phyloP scores from a whole-genome alignment of 2,888 invertebrate species.

The Platycheirus albimanus region DNA sequence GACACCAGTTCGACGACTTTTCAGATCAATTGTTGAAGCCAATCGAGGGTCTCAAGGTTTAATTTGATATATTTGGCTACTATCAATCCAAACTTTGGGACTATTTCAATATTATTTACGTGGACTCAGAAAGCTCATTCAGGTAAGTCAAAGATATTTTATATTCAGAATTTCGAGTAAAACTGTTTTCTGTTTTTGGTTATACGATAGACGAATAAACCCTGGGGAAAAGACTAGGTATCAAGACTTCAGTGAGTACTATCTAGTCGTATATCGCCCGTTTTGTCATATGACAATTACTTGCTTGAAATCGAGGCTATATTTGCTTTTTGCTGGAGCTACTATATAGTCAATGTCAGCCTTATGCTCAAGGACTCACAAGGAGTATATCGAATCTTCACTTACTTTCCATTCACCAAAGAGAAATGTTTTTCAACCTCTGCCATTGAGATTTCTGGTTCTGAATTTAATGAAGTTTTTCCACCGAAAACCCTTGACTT shows the following conservation, averaged over 20 bases:
- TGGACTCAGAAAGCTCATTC: constrained; percentile 53
- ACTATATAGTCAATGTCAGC: constrained; percentile 51
- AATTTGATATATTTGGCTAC: constrained; percentile 19
- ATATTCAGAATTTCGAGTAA: too few species aligned
- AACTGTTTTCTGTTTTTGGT: too few species aligned
- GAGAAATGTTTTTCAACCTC: constrained; percentile 28
- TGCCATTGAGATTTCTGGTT: not conserved
- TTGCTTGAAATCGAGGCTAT: constrained; percentile 37
- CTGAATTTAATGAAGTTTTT: constrained; percentile 22
- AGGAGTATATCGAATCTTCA: constrained; percentile 38
- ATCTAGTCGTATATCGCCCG: constrained; percentile 36
- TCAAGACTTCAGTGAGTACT: constrained; percentile 54
- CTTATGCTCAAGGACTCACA: constrained; percentile 11
- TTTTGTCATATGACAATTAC: not conserved
- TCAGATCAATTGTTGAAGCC: constrained; percentile 17
- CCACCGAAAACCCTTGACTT: constrained; percentile 48
- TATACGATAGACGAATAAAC: constrained; percentile 39
- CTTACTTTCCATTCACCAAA: constrained; percentile 55
- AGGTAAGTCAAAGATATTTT: constrained; percentile 18
- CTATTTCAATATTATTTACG: constrained; percentile 52
- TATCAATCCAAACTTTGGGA: constrained; percentile 26
- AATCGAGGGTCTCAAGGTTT: constrained; percentile 31
- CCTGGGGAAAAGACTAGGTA: constrained; percentile 54
- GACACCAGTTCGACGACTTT: constrained; percentile 52
- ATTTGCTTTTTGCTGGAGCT: constrained; percentile 59